Conservation (phyloP, 2,797 vertebrate genomes). For the Melanotaenia parkinsoni region DNA sequence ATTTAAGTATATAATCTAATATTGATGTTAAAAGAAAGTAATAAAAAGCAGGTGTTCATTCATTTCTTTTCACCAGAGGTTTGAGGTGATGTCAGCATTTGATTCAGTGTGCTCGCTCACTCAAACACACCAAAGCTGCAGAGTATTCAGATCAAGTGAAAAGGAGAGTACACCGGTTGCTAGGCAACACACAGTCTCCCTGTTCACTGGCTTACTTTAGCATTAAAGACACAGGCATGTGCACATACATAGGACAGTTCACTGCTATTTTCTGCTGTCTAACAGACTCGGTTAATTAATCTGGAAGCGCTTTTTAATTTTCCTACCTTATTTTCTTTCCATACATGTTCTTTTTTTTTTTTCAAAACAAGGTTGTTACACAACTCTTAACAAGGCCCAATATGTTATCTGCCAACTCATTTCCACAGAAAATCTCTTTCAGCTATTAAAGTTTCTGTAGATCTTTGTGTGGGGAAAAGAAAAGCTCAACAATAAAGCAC, state of each 20-base stretch:
- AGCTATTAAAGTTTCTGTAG: conserved; percentile 1
- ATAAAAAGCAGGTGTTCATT: conserved; percentile 9
- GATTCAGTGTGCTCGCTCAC: conserved; percentile 41
- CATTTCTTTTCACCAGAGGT: conserved; percentile 44
- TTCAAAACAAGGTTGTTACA: conserved; percentile 10
- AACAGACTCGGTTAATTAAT: conserved; percentile 30
- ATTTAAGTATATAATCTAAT: background rate
- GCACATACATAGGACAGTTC: conserved; percentile 27
- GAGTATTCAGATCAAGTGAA: conserved; percentile 69
- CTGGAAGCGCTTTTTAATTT: conserved; percentile 23
- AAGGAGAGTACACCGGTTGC: conserved; percentile 80
- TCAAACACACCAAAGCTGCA: conserved; percentile 44
- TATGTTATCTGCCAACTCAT: conserved; percentile 1
- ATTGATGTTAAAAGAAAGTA: background rate
- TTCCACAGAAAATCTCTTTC: conserved; percentile 3
- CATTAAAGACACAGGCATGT: conserved; percentile 33
- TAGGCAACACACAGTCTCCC: conserved; percentile 79
- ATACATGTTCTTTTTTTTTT: background rate
- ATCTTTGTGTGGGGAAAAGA: background rate
- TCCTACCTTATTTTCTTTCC: background rate
- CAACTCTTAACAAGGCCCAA: background rate
- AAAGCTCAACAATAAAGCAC: background rate
- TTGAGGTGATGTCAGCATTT: conserved; percentile 52
- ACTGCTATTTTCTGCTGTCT: conserved; percentile 40
- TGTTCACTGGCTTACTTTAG: conserved; percentile 57